Conservation (phyloP, 2,797 vertebrate species). For the Coluber constrictor region DNA sequence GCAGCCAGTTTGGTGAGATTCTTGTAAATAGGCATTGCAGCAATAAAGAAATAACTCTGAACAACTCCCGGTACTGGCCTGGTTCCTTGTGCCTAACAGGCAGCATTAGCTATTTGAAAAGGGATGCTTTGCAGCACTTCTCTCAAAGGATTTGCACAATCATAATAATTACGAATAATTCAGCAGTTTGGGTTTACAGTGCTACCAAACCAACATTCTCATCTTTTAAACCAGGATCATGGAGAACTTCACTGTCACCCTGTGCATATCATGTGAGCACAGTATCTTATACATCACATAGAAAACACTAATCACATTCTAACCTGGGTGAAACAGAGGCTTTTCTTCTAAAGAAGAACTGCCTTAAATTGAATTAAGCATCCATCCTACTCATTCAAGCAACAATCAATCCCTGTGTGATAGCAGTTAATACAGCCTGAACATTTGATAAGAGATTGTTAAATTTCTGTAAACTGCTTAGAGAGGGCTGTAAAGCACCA, state of each 20-base stretch:
- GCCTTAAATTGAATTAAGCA: background rate
- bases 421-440: background rate
- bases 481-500: too few species aligned
- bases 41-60: background rate
- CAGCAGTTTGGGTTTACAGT: background rate
- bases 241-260: background rate
- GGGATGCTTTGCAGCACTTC: background rate
- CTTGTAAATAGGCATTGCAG: background rate
- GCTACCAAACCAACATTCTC: background rate
- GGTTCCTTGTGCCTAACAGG: background rate
- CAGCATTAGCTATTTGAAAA: background rate
- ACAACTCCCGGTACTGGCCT: background rate
- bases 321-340: background rate
- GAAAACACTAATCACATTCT: background rate
- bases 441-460: background rate
- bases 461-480: too few species aligned
- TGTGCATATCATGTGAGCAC: background rate
- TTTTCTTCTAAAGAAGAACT: background rate
- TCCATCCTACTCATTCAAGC: background rate
- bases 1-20: background rate
- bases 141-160: background rate
- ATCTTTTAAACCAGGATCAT: background rate
- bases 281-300: background rate
- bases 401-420: background rate
- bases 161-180: background rate